phyloP scores from a whole-genome alignment of 1,140 invertebrate genomes.

The Idris sp. region DNA sequence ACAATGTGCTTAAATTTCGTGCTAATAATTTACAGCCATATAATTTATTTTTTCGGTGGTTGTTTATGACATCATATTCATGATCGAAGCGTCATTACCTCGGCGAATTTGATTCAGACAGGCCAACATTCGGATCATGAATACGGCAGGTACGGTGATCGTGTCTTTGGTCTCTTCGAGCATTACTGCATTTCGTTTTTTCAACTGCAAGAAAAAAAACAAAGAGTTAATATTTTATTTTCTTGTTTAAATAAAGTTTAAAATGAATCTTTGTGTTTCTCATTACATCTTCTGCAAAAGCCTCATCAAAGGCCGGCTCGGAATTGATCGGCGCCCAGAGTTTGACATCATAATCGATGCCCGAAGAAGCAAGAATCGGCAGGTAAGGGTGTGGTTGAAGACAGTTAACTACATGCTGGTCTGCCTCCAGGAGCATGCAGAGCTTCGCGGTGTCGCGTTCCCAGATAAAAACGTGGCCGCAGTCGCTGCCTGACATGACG shows the following conservation, averaged over 20 bases:
- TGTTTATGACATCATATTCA: constrained; percentile 33
- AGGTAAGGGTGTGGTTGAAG: constrained; percentile 90
- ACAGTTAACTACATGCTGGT: constrained; percentile 92
- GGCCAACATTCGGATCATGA: constrained; percentile 92
- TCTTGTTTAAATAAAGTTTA: too few species aligned
- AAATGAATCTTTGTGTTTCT: too few species aligned
- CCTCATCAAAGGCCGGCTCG: constrained; percentile 82
- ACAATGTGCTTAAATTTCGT: too few species aligned
- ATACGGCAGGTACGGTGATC: constrained; percentile 91
- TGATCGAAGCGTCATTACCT: constrained; percentile 74
- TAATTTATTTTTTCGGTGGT: constrained; percentile 17
- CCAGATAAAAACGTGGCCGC: constrained; percentile 88
- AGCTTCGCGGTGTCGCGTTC: constrained; percentile 82
- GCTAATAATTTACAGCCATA: constrained; percentile 16
- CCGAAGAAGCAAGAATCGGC: constrained; percentile 90
- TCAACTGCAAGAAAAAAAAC: constrained; percentile 82
- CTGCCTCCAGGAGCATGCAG: constrained; percentile 89
- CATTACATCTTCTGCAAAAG: constrained; percentile 85
- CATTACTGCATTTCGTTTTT: constrained; percentile 90
- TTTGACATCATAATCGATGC: constrained; percentile 94
- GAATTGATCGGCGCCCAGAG: constrained; percentile 86
- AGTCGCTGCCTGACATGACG: constrained; percentile 92
- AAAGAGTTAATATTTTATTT: too few species aligned
- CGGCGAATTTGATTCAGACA: constrained; percentile 86
- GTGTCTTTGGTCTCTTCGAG: constrained; percentile 93